A percentile compares a stretch with the other conserved stretches of the same genome.
Evolutionary conservation across 1,140 invertebrate species (phyloP).

Genomic region (Lasioglossum baleicum): DNA sequence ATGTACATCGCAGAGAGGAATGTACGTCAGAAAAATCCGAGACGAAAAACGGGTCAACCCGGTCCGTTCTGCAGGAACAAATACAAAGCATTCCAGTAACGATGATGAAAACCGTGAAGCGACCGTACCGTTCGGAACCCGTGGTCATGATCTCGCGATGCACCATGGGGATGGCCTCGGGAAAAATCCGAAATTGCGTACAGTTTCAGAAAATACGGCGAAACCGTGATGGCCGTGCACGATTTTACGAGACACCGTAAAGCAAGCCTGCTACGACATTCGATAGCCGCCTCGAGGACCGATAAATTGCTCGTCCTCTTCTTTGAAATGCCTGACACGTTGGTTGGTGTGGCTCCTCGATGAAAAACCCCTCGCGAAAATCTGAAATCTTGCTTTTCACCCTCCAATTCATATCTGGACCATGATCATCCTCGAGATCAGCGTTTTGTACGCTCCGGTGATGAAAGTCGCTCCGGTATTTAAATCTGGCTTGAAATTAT

Average conservation of each 20-base stretch:
- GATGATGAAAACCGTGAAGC: not conserved
- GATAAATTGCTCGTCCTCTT: not conserved
- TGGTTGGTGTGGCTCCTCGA: not conserved
- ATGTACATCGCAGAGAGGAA: not conserved
- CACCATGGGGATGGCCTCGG: not conserved
- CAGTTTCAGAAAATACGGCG: not conserved
- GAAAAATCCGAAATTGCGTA: not conserved
- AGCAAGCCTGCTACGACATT: not conserved
- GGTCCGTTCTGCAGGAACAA: not conserved
- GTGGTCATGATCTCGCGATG: no score
- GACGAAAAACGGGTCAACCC: not conserved
- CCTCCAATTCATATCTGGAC: no score
- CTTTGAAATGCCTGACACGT: not conserved
- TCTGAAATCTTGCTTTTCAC: no score
- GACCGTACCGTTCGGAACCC: not conserved
- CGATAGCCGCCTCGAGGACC: not conserved
- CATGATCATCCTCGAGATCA: no score
- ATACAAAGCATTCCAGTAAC: not conserved
- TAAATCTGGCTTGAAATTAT: no score
- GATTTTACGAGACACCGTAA: slow-evolving; percentile 11
- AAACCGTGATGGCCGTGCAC: not conserved
- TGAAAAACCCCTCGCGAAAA: not conserved
- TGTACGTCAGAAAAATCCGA: not conserved
- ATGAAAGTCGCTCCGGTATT: no score
- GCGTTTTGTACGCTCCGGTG: no score